Percentiles rank a stretch among this genome's conserved stretches.
Evolutionary conservation across 1,140 invertebrate species (phyloP).

Genomic region (Drosophila micromelanica): DNA sequence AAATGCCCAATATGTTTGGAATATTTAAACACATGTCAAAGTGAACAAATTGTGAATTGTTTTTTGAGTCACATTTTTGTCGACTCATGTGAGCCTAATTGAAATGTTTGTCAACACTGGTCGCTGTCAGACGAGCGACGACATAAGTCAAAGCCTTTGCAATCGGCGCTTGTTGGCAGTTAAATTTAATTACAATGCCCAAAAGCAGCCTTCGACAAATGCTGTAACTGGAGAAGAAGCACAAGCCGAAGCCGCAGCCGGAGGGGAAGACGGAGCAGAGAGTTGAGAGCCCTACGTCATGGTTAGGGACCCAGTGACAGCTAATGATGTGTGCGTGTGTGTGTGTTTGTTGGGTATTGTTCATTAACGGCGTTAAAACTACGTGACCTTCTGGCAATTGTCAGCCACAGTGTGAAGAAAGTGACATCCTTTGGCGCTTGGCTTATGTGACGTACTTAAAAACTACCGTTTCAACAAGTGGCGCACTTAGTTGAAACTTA

Average conservation of each 20-base stretch:
- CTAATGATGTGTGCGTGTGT: constrained; percentile 47
- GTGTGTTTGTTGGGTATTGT: constrained; percentile 22
- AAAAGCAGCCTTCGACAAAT: constrained; percentile 53
- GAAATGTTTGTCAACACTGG: constrained; percentile 27
- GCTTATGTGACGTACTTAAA: constrained; percentile 28
- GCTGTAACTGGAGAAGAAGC: constrained; percentile 61
- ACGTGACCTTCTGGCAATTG: constrained; percentile 57
- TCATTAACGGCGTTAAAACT: constrained; percentile 57
- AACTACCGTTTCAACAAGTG: constrained; percentile 53
- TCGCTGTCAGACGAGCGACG: constrained; percentile 21
- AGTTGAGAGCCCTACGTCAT: no score
- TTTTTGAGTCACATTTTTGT: not conserved
- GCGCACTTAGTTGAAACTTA: constrained; percentile 75
- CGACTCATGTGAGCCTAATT: constrained; percentile 2
- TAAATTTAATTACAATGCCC: constrained; percentile 79
- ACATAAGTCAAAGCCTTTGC: constrained; percentile 51
- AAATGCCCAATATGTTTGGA: no score
- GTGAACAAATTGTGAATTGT: not conserved
- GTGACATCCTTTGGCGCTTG: constrained; percentile 42
- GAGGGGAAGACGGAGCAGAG: not conserved
- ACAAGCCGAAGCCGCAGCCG: constrained; percentile 43
- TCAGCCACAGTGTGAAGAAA: not conserved
- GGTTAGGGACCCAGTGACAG: constrained; percentile 1
- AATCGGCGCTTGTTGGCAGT: constrained; percentile 41
- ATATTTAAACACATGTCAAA: no score